Evolutionary conservation across 2,888 invertebrate species (phyloP).

Genomic region (Athalia circularis): DNA sequence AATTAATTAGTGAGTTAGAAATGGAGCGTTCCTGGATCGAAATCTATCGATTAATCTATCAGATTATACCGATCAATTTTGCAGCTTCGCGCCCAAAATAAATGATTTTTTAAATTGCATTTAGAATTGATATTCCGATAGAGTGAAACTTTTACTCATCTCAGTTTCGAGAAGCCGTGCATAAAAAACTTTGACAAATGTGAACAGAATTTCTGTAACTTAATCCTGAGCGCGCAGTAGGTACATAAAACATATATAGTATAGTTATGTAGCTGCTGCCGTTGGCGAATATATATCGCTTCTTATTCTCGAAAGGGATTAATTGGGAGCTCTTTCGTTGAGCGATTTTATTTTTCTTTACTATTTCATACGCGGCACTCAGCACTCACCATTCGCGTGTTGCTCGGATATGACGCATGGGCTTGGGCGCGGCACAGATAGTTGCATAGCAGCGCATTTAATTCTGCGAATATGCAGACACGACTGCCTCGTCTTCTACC

Average conservation of each 20-base stretch:
- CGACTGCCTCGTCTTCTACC: neutral
- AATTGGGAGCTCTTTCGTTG: conserved; percentile 13
- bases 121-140: too few relatives aligned
- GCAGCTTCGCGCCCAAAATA: too few relatives aligned
- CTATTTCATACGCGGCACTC: conserved; percentile 13
- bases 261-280: neutral
- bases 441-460: neutral
- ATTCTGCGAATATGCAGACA: conserved; percentile 31
- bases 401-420: conserved; percentile 37
- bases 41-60: too few relatives aligned
- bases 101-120: too few relatives aligned
- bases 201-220: neutral
- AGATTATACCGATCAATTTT: too few relatives aligned
- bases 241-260: neutral
- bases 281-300: neutral
- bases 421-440: conserved; percentile 6
- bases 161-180: too few relatives aligned
- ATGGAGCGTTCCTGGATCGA: too few relatives aligned
- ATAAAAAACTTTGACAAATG: neutral
- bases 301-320: conserved; percentile 25
- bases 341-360: neutral
- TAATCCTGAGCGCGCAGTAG: neutral
- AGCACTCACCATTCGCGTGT: neutral
- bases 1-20: too few relatives aligned
- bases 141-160: too few relatives aligned